Evolutionary conservation across 2,113 vertebrate species (phyloP).

Genomic region (Bambusicola thoracicus): DNA sequence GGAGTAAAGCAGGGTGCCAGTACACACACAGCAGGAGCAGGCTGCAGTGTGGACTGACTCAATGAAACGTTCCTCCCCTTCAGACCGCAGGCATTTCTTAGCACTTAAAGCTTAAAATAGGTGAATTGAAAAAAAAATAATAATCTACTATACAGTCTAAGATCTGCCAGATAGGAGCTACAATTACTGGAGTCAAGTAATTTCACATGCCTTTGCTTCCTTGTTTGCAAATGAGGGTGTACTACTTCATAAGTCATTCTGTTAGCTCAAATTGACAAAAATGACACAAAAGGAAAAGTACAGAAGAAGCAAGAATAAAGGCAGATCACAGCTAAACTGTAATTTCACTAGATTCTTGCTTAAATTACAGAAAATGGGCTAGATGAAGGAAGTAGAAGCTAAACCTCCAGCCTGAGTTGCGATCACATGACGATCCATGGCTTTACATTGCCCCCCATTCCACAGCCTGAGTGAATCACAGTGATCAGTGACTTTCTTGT

Average conservation of each 20-base stretch:
- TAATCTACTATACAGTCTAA: not conserved
- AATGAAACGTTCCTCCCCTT: not conserved
- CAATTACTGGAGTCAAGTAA: not conserved
- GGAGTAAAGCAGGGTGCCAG: not conserved
- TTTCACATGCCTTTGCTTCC: not conserved
- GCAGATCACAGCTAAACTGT: not conserved
- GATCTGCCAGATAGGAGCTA: not conserved
- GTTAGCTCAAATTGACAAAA: not conserved
- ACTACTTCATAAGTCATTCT: not conserved
- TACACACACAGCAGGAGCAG: not conserved
- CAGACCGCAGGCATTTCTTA: not conserved
- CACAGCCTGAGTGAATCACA: not conserved
- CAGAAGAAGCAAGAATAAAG: not conserved
- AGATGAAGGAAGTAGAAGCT: not conserved
- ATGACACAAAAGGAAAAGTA: not conserved
- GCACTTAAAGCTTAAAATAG: not conserved
- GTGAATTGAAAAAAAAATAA: not conserved
- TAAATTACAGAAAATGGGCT: not conserved
- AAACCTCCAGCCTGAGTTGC: not conserved
- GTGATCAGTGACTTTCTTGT: not conserved
- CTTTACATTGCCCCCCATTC: not conserved
- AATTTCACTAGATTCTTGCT: not conserved
- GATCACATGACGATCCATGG: not conserved
- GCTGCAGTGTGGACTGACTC: not conserved
- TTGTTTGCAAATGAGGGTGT: not conserved